phyloP scores from a whole-genome alignment of 2,797 vertebrate species.

The Apogon hyalosoma region DNA sequence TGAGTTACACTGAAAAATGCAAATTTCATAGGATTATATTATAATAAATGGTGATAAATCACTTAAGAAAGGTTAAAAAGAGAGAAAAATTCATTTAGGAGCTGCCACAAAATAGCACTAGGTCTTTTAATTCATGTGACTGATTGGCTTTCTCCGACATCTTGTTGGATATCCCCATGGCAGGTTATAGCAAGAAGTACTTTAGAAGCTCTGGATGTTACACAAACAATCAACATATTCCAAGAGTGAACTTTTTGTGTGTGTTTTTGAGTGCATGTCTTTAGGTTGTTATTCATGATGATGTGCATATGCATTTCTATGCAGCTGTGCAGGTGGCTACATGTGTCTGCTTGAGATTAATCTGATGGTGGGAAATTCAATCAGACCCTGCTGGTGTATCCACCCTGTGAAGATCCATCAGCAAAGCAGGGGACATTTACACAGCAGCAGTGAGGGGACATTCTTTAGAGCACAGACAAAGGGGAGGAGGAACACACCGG shows the following conservation, averaged over 20 bases:
- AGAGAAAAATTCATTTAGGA: too few relatives aligned
- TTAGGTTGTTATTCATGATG: background rate
- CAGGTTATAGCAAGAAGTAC: too few relatives aligned
- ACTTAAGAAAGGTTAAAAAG: too few relatives aligned
- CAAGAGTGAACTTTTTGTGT: background rate
- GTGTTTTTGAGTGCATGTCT: background rate
- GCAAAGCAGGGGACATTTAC: constrained; percentile 64
- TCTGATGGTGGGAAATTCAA: constrained; percentile 71
- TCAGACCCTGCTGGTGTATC: constrained; percentile 70
- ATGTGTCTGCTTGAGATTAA: constrained; percentile 67
- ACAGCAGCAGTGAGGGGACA: constrained; percentile 53
- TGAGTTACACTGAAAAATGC: too few relatives aligned
- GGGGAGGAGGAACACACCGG: constrained; percentile 53
- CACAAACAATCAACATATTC: background rate
- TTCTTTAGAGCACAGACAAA: constrained; percentile 60
- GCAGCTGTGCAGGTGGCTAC: constrained; percentile 39
- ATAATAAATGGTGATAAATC: too few relatives aligned
- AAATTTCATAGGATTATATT: too few relatives aligned
- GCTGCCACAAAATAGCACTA: too few relatives aligned
- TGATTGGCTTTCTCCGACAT: too few relatives aligned
- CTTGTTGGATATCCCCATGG: too few relatives aligned
- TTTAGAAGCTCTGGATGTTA: background rate
- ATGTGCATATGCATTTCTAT: constrained; percentile 29
- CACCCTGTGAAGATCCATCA: constrained; percentile 72
- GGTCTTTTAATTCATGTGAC: too few relatives aligned